Percentiles rank a stretch among this genome's conserved stretches.
These are phyloP conservation scores for Neodon shergylaensis DNA, from an alignment of 2,113 vertebrate species.

Conservation along the genomic window DNA sequence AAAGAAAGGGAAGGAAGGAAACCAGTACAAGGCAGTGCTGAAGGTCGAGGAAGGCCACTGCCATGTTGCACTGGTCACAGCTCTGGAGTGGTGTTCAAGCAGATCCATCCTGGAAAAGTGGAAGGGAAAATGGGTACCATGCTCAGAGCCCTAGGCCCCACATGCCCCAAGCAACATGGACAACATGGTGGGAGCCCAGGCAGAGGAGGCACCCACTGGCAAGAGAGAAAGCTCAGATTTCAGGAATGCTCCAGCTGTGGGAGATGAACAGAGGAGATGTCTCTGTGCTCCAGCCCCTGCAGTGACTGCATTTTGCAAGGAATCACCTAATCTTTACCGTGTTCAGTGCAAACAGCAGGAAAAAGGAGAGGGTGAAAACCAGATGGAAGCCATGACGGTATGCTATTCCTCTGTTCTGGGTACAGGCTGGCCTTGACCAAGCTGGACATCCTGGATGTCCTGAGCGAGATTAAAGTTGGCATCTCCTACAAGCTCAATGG, in stretches of 20 bases:
- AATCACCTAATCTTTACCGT: no score
- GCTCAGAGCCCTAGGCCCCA: no score
- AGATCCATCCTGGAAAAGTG: not conserved
- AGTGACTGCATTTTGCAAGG: accelerated
- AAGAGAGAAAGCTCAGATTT: not conserved
- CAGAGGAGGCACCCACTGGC: not conserved
- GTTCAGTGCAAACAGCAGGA: not conserved
- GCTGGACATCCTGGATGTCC: conserved; percentile 96
- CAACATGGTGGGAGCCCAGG: not conserved
- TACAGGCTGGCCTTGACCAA: conserved; percentile 96
- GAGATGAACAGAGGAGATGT: not conserved
- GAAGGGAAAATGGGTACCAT: not conserved
- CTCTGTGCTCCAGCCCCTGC: accelerated
- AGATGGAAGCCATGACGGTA: not conserved
- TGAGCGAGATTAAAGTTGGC: conserved; percentile 97
- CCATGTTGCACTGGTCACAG: no score
- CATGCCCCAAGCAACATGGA: not conserved
- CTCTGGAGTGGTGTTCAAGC: no score
- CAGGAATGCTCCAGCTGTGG: accelerated
- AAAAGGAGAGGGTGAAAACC: not conserved
- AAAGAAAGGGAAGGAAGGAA: not conserved
- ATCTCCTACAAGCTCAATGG: conserved; percentile 96
- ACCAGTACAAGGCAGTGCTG: not conserved
- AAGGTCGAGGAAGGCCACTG: not conserved
- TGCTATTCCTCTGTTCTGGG: not conserved